Conservation (phyloP, 2,888 invertebrate species). For the Frankliniella fusca region DNA sequence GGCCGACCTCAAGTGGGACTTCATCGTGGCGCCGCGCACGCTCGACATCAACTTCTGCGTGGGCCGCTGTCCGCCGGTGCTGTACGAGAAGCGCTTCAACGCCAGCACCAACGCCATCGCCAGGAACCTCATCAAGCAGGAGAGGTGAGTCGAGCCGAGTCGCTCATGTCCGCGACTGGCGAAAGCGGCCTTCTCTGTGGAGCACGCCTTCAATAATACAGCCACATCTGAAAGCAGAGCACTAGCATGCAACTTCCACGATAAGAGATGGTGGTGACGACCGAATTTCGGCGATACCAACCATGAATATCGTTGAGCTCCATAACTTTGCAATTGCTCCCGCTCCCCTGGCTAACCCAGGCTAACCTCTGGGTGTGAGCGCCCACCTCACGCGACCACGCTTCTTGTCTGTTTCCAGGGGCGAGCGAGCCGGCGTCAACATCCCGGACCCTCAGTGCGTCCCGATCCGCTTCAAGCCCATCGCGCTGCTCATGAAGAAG, state of each 20-base stretch:
- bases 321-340: no score
- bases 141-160: background rate
- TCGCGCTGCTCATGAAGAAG: background rate
- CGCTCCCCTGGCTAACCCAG: no score
- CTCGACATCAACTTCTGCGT: conserved; percentile 22
- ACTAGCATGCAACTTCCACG: no score
- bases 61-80: background rate
- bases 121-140: background rate
- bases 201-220: no score
- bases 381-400: no score
- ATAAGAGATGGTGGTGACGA: no score
- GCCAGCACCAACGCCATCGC: conserved; percentile 7
- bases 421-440: background rate
- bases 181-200: no score
- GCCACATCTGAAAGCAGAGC: no score
- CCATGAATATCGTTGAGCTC: no score
- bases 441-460: conserved; percentile 11
- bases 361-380: no score
- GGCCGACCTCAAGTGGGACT: background rate
- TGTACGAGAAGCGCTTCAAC: background rate
- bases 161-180: no score
- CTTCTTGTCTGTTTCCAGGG: background rate
- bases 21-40: background rate
- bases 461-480: background rate
- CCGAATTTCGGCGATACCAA: no score